Evolutionary conservation across 2,888 invertebrate species (phyloP).

Genomic region (Danaus chrysippus): DNA sequence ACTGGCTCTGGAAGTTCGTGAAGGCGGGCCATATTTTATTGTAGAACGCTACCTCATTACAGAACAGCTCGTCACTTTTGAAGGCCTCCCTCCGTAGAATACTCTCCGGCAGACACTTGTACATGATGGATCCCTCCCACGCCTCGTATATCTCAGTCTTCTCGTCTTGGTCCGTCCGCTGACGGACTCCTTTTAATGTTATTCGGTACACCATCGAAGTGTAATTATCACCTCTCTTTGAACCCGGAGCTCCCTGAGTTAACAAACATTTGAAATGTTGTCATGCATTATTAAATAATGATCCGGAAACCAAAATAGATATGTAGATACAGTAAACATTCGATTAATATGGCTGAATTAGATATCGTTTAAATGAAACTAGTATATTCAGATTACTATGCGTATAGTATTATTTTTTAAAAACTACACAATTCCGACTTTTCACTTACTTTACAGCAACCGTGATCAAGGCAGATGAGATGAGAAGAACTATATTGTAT

Average conservation of each 20-base stretch:
- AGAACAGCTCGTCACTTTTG: conserved; percentile 84
- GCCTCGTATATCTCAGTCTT: conserved; percentile 57
- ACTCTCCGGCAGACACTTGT: conserved; percentile 84
- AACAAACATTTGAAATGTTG: neutral
- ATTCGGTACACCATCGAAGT: conserved; percentile 86
- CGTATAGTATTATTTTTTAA: too few relatives aligned
- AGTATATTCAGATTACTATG: too few relatives aligned
- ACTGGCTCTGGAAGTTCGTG: conserved; percentile 74
- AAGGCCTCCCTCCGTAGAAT: conserved; percentile 81
- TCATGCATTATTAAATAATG: too few relatives aligned
- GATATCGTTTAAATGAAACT: too few relatives aligned
- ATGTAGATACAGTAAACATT: too few relatives aligned
- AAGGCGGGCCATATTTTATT: conserved; percentile 84
- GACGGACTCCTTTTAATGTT: conserved; percentile 74
- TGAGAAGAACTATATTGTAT: too few relatives aligned
- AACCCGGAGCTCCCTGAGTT: conserved; percentile 81
- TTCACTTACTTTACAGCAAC: too few relatives aligned
- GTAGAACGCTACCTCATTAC: conserved; percentile 86
- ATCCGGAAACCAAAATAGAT: too few relatives aligned
- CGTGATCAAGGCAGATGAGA: too few relatives aligned
- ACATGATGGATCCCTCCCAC: conserved; percentile 84
- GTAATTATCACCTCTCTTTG: conserved; percentile 86
- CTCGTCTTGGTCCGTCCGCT: conserved; percentile 49
- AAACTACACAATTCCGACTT: too few relatives aligned
- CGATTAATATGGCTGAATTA: too few relatives aligned